Evolutionary conservation across 1,140 invertebrate species (phyloP), one percentile per base, ranked within the genome.

Genomic region (Bilobella aurantiaca): DNA sequence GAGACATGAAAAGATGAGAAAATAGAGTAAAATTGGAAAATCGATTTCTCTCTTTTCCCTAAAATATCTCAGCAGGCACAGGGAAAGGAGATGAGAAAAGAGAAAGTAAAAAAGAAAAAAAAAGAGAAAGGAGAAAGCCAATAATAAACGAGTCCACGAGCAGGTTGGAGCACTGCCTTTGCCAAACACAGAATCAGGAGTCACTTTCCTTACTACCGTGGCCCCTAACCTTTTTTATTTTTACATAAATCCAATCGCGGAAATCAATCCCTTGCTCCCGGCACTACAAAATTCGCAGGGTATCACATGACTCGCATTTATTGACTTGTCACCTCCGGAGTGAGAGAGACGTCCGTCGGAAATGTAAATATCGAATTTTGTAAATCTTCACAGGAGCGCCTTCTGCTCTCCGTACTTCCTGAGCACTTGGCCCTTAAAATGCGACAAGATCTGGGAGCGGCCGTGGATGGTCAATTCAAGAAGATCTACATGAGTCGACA

Each of bases 401-500:
- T 97, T 32, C 76, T 97, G 32, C 79, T 96, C 1, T 96, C 93
- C 2, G 93, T 97, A 0, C 78, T 97, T 49, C 93, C 93, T 0
- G 90, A 95, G 77, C 93, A 96, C 79, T 90, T 97, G 53, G 93
- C 93, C 0, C 89, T 93, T 23, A 91, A 91, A 78, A 96, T 96
- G 89, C 80, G 93, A 3, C 85, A 93, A 76, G 93, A 96, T 76
- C 79, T 95, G 64, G 93, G 91, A 16, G 85, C 87, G 21, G 88
- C 88, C 2, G 84, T 89, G 63, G 91, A 90, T 64, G 86, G 85
- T 2, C 93, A 95, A 76, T 97, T 97, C 77, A 93, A 96, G 79
- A 96, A 95, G 79, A 96, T 96, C 74, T 96, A 96, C 76, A 95
- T 97, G 93, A 93, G 89, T 66, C 82, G 93, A 21, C 92, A 96